Base-by-base conservation (phyloP, 35 echinoderm and acorn worm genomes). In the Ophiothrix spiculata region DNA sequence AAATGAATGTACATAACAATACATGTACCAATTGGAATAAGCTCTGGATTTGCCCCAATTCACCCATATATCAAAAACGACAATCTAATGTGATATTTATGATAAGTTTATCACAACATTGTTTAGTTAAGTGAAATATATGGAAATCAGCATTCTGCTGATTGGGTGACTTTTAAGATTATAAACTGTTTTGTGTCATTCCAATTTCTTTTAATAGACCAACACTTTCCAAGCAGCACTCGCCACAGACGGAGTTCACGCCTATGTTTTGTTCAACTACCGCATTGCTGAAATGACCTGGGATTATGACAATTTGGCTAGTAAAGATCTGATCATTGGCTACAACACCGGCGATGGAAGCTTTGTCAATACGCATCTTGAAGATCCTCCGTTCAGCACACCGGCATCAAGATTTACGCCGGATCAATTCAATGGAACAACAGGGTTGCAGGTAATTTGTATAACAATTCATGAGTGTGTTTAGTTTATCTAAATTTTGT, bases 191-290 rank as follows among this genome's bases (percentile, higher is more conserved):
- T 10, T 49, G 42, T 19, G 6, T 49, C 19, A 49, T 49, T 49
- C 42, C 19, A 19, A 10, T 10, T 49, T 49, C 19, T 49, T 49
- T 6, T 49, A 49, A 6, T 84, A 97, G 91, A 92, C 87, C 35
- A 90, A 92, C 35, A 97, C 94, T 29, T 97, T 97, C 81, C 94
- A 97, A 87, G 94, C 91, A 25, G 94, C 83, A 34, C 45, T 97
- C 35, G 79, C 84, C 33, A 97, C 90, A 4, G 87, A 97, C 78
- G 91, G 91, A 35, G 81, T 79, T 34, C 85, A 90, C 74, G 79
- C 86, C 75, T 97, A 87, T 81, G 83, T 74, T 35, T 64, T 97
- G 36, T 97, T 97, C 79, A 97, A 97, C 79, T 97, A 97, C 64
- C 86, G 80, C 3, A 54, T 86, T 19, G 84, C 56, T 54, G 83